Conservation (phyloP, 2,113 vertebrate species). For the Meleagris gallopavo region DNA sequence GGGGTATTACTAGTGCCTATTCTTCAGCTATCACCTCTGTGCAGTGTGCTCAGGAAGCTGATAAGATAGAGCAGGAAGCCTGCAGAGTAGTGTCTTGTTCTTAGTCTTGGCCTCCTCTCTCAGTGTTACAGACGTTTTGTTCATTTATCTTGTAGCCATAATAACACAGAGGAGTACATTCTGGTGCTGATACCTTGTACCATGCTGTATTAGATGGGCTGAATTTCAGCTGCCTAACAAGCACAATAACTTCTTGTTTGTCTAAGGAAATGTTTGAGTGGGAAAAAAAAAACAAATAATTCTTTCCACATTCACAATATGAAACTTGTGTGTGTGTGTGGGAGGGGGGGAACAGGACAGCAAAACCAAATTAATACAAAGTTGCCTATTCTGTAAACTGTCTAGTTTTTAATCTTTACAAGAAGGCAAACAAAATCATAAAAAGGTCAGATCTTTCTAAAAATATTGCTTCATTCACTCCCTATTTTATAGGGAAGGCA, state of each 20-base stretch:
- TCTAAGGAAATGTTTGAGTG: not conserved
- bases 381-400: not conserved
- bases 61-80: constrained; percentile 59
- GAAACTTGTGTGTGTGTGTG: not conserved
- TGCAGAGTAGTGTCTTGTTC: constrained; percentile 11
- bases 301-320: not conserved
- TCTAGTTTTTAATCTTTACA: not conserved
- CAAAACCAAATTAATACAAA: not conserved
- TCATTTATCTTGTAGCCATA: constrained; percentile 13
- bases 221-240: not conserved
- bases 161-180: not conserved
- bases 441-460: not conserved
- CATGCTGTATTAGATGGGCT: not conserved
- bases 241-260: not conserved
- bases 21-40: not conserved
- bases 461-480: not conserved
- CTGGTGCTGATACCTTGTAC: not conserved
- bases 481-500: not conserved
- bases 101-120: not conserved
- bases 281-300: too few species aligned
- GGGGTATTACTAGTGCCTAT: not conserved
- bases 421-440: not conserved
- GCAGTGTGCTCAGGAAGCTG: constrained; percentile 54
- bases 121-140: constrained; percentile 35
- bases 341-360: too few species aligned